A percentile compares a stretch with the other conserved stretches of the same genome.
Evolutionary conservation across 92 coral and sea anemone genomes (phyloP).

Genomic region (Porites cylindrica): DNA sequence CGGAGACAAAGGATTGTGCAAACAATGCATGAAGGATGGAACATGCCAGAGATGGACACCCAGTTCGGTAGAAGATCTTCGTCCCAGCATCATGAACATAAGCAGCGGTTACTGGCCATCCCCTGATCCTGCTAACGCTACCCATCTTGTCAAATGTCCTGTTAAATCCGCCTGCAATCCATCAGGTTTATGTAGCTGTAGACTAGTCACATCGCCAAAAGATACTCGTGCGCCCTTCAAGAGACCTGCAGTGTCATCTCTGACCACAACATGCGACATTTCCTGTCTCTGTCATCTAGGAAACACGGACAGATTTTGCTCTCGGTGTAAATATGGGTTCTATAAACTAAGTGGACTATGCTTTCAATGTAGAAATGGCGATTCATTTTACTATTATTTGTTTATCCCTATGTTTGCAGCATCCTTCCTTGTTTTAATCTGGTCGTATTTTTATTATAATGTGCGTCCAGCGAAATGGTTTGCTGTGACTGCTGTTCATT

Average conservation of each 20-base stretch:
- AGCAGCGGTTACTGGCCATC: conserved; percentile 67
- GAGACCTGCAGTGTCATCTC: conserved; percentile 16
- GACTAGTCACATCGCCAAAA: conserved; percentile 1
- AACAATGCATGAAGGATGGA: conserved; percentile 53
- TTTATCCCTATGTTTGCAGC: conserved; percentile 51
- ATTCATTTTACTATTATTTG: conserved; percentile 32
- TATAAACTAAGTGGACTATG: conserved; percentile 70
- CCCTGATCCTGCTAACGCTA: conserved; percentile 53
- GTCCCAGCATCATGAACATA: conserved; percentile 54
- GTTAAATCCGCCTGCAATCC: conserved; percentile 64
- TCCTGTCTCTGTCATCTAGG: conserved; percentile 65
- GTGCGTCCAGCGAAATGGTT: conserved; percentile 51
- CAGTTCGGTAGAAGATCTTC: conserved; percentile 14
- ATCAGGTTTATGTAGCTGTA: conserved; percentile 50
- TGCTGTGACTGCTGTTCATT: conserved; percentile 48
- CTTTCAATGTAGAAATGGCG: conserved; percentile 50
- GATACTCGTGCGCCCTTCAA: background rate
- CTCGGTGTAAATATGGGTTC: conserved; percentile 57
- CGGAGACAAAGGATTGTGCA: conserved; percentile 63
- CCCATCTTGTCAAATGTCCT: conserved; percentile 63
- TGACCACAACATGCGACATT: conserved; percentile 47
- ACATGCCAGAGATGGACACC: conserved; percentile 15
- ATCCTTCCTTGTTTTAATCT: conserved; percentile 49
- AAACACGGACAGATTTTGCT: conserved; percentile 69
- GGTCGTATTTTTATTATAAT: conserved; percentile 45